Evolutionary conservation across 2,113 vertebrate genomes (phyloP).

Genomic region (Pseudopipra pipra): DNA sequence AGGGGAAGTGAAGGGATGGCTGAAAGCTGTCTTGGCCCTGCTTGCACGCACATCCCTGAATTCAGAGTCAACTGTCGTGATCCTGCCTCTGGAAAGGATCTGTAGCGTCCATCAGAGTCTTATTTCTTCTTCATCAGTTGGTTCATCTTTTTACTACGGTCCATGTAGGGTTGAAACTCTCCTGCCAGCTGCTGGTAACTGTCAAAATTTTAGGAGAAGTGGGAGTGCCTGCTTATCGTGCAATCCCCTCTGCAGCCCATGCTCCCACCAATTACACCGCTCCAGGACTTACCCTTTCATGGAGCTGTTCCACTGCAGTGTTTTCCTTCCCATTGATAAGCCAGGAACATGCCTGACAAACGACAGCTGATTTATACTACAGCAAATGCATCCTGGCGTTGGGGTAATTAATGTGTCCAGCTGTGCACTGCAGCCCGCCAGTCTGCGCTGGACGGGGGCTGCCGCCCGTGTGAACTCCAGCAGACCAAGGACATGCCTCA

Average conservation of each 20-base stretch:
- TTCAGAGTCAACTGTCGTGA: neutral
- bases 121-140: neutral
- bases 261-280: neutral
- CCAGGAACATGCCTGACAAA: neutral
- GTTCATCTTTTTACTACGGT: neutral
- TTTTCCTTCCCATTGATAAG: slow-evolving; percentile 12
- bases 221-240: neutral
- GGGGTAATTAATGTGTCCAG: neutral
- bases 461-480: fast-evolving
- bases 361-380: neutral
- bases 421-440: neutral
- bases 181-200: neutral
- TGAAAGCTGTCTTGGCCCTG: neutral
- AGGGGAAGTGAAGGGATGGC: neutral
- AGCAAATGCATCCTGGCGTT: neutral
- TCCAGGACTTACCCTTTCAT: neutral
- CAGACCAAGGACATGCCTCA: neutral
- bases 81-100: neutral
- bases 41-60: neutral
- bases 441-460: fast-evolving
- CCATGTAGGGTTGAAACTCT: neutral
- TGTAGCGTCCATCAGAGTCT: neutral
- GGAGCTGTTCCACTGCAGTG: neutral
- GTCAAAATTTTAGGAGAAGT: neutral
- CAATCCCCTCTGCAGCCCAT: neutral